Evolutionary conservation across 2,113 vertebrate genomes (phyloP).

Genomic region (Pyrgilauda ruficollis): DNA sequence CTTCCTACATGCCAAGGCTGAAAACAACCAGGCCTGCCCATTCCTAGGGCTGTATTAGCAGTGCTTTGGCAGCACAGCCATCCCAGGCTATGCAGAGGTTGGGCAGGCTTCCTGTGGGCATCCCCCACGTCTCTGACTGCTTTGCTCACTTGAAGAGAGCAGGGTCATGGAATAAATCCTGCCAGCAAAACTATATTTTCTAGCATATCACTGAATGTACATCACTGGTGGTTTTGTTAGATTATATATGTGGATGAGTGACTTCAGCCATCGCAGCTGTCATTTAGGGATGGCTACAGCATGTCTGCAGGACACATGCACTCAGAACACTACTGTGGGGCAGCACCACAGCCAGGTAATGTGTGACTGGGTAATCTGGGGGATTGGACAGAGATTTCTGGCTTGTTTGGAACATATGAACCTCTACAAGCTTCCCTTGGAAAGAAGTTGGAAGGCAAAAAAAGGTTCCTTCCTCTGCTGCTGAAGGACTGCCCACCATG

Average conservation of each 20-base stretch:
- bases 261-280: neutral
- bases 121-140: neutral
- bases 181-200: neutral
- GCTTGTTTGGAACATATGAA: neutral
- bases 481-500: neutral
- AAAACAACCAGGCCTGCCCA: neutral
- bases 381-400: neutral
- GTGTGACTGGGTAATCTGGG: neutral
- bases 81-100: neutral
- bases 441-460: neutral
- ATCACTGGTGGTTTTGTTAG: neutral
- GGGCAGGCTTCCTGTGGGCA: neutral
- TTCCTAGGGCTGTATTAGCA: neutral
- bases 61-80: neutral
- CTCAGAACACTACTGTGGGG: neutral
- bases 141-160: neutral
- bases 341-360: neutral
- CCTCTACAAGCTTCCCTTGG: neutral
- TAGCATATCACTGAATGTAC: neutral
- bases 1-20: neutral
- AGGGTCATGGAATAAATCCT: neutral
- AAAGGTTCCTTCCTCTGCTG: neutral
- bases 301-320: fast-evolving
- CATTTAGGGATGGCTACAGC: neutral
- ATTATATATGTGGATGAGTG: neutral